Base-by-base conservation (phyloP, 2,113 vertebrate genomes). In the Mohoua ochrocephala region DNA sequence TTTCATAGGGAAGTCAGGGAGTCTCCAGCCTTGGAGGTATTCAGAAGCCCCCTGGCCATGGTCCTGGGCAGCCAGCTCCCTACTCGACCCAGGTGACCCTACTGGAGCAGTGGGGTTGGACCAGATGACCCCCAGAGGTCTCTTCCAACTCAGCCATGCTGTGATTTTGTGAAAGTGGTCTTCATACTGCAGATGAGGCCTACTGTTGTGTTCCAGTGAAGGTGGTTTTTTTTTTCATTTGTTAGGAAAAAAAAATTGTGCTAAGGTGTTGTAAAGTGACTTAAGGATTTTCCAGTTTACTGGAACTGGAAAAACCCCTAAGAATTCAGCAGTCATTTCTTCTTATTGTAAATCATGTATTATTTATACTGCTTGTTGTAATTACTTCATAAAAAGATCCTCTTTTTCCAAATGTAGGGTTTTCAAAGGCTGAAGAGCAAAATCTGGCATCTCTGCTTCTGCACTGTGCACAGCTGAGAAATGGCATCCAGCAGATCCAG, bases 401-500 rank as follows among this genome's bases (percentile, higher is more conserved):
- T 86, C 2, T 50, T 78, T 42, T 95, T 71, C 37, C 47, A 50
- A 91, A 59, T 93, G 10, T 95, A 99, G 98, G 13, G 94, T 98
- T 98, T 86, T 97, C 97, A 95, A 97, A 98, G 28, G 94, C 82
- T 82, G 98, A 95, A 83, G 97, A 97, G 63, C 70, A 96, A 57
- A 98, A 98, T 81, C 79, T 99, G 16, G 99, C 99, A 24, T 98
- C 97, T 82, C 97, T 98, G 47, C 97, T 99, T 49, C 97, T 98
- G 91, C 97, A 78, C 4, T 99, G 98, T 73, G 89, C 99, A 27
- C 96, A 98, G 21, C 97, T 99, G 71, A 96, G 88, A 2, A 98
- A 99, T 89, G 99, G 99, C 14, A 98, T 99, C 63, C 98, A 98
- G 77, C 99, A 99, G 97, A 99, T 99, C 87, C 98, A 98, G 75